Percentiles rank a stretch among this genome's conserved stretches.
Evolutionary conservation across 2,888 invertebrate genomes (phyloP).

Genomic region (Dermolepida albohirtum): DNA sequence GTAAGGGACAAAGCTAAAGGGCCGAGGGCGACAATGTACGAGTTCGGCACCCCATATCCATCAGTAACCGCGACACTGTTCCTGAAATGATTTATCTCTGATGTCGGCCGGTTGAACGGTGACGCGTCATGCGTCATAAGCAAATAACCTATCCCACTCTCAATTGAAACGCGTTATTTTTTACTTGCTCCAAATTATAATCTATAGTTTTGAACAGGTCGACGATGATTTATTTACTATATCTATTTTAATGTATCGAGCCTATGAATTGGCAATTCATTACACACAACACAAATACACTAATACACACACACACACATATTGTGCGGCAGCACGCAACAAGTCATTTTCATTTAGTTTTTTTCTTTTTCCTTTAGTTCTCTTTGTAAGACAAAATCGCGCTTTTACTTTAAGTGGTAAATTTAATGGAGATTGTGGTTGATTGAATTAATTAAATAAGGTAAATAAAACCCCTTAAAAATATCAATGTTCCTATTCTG

Average conservation of each 20-base stretch:
- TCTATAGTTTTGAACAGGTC: conserved; percentile 44
- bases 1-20: conserved; percentile 26
- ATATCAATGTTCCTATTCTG: no score
- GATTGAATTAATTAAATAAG: no score
- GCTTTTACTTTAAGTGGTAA: no score
- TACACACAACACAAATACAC: conserved; percentile 38
- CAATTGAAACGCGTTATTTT: conserved; percentile 58
- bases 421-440: no score
- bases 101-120: conserved; percentile 57
- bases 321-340: conserved; percentile 49
- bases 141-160: conserved; percentile 60
- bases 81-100: conserved; percentile 58
- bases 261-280: conserved; percentile 48
- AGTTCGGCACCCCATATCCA: conserved; percentile 55
- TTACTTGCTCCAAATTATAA: conserved; percentile 51
- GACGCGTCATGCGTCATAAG: conserved; percentile 60
- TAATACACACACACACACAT: no score
- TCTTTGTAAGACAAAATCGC: no score
- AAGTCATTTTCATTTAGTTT: conserved; percentile 48
- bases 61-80: conserved; percentile 57
- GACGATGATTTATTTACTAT: conserved; percentile 54
- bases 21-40: conserved; percentile 34
- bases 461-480: no score
- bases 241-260: conserved; percentile 52
- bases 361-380: no score